phyloP scores from a whole-genome alignment of 2,113 vertebrate species.

The Baryphthengus martii region DNA sequence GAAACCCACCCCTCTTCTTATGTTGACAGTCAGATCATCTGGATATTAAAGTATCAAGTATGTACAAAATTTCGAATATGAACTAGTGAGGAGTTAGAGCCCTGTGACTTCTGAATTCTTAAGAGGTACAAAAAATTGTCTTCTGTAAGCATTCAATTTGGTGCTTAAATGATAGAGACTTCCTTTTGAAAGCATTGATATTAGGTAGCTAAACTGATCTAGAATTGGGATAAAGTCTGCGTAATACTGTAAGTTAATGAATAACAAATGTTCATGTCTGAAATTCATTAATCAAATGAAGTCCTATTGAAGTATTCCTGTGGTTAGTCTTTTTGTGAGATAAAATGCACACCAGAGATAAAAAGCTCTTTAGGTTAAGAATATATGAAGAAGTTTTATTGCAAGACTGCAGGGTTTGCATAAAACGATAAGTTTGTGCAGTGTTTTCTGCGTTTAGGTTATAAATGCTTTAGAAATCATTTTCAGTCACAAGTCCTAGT shows the following conservation, averaged over 20 bases:
- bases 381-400: background rate
- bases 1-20: background rate
- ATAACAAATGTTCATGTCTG: background rate
- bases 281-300: background rate
- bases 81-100: background rate
- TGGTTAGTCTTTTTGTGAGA: background rate
- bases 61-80: background rate
- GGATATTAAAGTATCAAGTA: background rate
- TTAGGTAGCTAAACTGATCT: background rate
- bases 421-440: background rate
- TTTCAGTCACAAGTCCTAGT: background rate
- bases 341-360: background rate
- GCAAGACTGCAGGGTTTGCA: background rate
- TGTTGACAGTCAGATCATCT: background rate
- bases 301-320: background rate
- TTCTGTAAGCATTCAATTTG: rapidly evolving
- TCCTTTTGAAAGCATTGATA: background rate
- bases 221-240: background rate
- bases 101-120: background rate
- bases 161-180: background rate
- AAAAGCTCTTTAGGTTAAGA: background rate
- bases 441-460: background rate
- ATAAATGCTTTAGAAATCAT: background rate
- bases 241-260: background rate
- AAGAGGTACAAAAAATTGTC: background rate